phyloP scores from a whole-genome alignment of 2,888 invertebrate species.

The Agelastica alni region DNA sequence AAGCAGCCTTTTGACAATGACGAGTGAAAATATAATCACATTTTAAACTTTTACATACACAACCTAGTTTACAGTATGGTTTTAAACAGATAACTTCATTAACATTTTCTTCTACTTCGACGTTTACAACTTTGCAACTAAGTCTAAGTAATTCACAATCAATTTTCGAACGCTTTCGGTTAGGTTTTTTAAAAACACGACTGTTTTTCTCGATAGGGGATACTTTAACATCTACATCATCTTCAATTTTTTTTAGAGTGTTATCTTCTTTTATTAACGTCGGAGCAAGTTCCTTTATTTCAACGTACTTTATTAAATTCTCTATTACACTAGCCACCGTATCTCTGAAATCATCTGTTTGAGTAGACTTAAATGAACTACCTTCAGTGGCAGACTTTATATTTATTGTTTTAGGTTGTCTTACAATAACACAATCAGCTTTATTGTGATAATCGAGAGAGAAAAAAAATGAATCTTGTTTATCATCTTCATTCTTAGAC shows the following conservation, averaged over 20 bases:
- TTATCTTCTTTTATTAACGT: conserved; percentile 57
- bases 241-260: conserved; percentile 33
- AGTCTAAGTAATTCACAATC: conserved; percentile 63
- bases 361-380: neutral
- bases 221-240: conserved; percentile 34
- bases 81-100: conserved; percentile 57
- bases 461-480: conserved; percentile 58
- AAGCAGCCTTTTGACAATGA: conserved; percentile 67
- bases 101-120: conserved; percentile 48
- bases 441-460: conserved; percentile 63
- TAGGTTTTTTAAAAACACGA: conserved; percentile 27
- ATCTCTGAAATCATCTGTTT: conserved; percentile 10
- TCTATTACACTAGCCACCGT: conserved; percentile 53
- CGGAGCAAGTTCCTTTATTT: conserved; percentile 64
- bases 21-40: conserved; percentile 53
- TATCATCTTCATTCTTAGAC: conserved; percentile 3
- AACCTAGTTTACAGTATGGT: conserved; percentile 66
- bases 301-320: conserved; percentile 64
- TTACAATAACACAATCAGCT: conserved; percentile 63
- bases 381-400: neutral
- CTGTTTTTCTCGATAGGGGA: conserved; percentile 24
- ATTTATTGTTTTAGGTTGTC: conserved; percentile 28
- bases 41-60: conserved; percentile 67
- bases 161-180: conserved; percentile 37
- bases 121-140: conserved; percentile 69